Evolutionary conservation across 2,888 invertebrate genomes (phyloP).

Genomic region (Orgyia antiqua): DNA sequence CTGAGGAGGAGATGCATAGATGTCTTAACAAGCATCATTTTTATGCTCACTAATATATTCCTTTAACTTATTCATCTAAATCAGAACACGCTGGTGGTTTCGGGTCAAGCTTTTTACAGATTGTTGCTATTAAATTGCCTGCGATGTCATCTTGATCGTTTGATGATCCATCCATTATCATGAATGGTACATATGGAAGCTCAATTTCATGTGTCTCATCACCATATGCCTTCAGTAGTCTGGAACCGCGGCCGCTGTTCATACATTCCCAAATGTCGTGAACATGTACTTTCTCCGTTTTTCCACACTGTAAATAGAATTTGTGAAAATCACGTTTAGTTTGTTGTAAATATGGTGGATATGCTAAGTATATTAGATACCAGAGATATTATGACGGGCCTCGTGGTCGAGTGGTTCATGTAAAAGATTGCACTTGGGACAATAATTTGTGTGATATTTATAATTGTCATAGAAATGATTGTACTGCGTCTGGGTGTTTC

Average conservation of each 20-base stretch:
- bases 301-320: slow-evolving; percentile 43
- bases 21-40: no score
- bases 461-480: no score
- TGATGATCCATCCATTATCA: slow-evolving; percentile 30
- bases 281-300: slow-evolving; percentile 20
- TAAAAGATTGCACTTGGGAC: no score
- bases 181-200: slow-evolving; percentile 38
- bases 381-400: no score
- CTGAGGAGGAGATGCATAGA: no score
- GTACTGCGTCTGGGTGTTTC: no score
- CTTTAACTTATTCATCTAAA: background rate
- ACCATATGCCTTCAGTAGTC: slow-evolving; percentile 36
- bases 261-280: slow-evolving; percentile 34
- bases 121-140: slow-evolving; percentile 23
- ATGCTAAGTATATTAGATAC: background rate
- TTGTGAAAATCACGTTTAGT: background rate
- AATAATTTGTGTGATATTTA: no score
- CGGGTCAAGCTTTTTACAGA: slow-evolving; percentile 28
- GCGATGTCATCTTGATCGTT: slow-evolving; percentile 22
- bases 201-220: slow-evolving; percentile 29
- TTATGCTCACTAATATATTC: no score
- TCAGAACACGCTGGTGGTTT: slow-evolving; percentile 21
- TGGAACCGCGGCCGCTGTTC: slow-evolving; percentile 24
- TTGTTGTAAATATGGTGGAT: background rate
- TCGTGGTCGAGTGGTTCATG: no score